Base-by-base conservation (phyloP, 1,140 invertebrate genomes). In the Acyrthosiphon pisum region DNA sequence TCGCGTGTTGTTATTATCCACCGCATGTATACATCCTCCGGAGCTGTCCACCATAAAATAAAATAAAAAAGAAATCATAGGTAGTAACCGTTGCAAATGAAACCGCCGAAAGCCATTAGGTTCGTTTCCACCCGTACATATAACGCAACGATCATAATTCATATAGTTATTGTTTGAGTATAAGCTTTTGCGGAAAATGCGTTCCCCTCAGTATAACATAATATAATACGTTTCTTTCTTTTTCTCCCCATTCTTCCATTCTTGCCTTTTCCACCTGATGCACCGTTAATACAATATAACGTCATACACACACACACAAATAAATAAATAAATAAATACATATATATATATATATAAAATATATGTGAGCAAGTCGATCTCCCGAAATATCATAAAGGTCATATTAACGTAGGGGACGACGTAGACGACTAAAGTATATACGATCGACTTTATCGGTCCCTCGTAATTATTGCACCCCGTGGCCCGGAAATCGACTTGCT, bases 181-280 rank as follows among this genome's bases (percentile, higher is more conserved):
- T 90, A 68, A 90, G 89, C 89, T 90, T 90, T 90, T 68, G 89
- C 53, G 26, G 50, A 53, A 56, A 89, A 89, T 88, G n/a, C 50
- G 30, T 90, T 90, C 26, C 88, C 87, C 48, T 50, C n/a, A 6
- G 48, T 90, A 44, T 68, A 68, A 60, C n/a, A 89, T 68, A 68
- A 60, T 44, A 89, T 68, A 68, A 68, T 90, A 68, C 60, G 14
- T 90, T 68, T 44, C 89, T 90, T 68, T 37, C 9, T 56, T 23
- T 89, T 56, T 68, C 22, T 88, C 86, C n/a, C 46, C 87, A 22
- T 89, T 56, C 50, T 89, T 56, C 20, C 35, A 26, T 20, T 20
- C 26, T 46, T 50, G 50, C 88, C 35, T 68, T 90, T 68, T 90
- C 89, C 56, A 90, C 89, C 89, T 90, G 56, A 90, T 37, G 37